Evolutionary conservation across 2,888 invertebrate species (phyloP), one percentile per base, ranked within the genome.

Genomic region (Fragum sueziense): DNA sequence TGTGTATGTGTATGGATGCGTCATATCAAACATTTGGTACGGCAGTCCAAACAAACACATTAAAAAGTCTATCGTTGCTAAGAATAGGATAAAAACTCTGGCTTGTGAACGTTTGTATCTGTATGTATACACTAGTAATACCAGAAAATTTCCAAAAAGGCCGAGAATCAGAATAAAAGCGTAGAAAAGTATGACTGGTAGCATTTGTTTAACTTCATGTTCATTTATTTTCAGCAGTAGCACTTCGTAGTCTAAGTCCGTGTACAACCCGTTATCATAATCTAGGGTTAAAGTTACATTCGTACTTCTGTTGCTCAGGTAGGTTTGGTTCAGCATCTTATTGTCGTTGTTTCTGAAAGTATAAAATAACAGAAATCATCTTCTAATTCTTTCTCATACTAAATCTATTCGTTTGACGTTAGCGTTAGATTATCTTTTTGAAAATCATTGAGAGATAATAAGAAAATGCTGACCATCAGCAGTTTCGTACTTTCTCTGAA

Each of bases 11-110:
- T 84, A 86, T 9, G 88, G 85, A 78, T 87, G 85, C 1, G 85
- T 84, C 22, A 90, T 78, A 65, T 89, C 90, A n/a, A 86, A 74
- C 9, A 89, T 81, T 75, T 90, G 89, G 29, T 87, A 88, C 0
- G 90, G 90, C 41, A 90, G 76, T 11, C 88, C 86, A 47, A 90
- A 81, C 52, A 85, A 57, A 70, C 88, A 89, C n/a, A 87, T 86
- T 0, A 87, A 78, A 27, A 88, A 79, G 75, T 90, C 90, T 17
- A 87, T 82, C 2, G 86, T 70, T 11, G 88, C 88, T 29, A 90
- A 70, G 41, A 88, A 87, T 27, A 89, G 68, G 70, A 90, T 88
- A 69, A 87, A 89, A 17, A 85, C 80, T 25, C 89, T 82, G 2
- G 89, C 88, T 31, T 88, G 87, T 9, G 88, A 88, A 14, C 85